Conservation (phyloP, 2,113 vertebrate genomes). For the Odontophorus gujanensis region DNA sequence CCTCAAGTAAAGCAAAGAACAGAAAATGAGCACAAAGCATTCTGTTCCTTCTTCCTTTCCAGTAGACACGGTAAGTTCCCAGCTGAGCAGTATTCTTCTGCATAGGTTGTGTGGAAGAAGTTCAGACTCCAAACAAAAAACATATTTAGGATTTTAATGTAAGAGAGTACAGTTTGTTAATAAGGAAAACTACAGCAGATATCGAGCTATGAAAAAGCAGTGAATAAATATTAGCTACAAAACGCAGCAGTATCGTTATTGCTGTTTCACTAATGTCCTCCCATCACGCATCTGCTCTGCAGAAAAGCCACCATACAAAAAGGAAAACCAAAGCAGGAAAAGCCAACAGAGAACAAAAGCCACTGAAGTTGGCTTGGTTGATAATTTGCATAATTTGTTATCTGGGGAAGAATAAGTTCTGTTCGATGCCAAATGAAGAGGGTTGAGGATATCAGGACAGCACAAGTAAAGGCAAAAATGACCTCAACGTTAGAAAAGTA, state of each 20-base stretch:
- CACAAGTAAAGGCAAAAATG: background rate
- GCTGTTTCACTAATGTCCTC: background rate
- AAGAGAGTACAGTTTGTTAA: background rate
- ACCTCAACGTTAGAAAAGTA: background rate
- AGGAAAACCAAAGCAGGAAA: background rate
- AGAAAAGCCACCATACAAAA: background rate
- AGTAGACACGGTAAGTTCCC: background rate
- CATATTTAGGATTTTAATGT: background rate
- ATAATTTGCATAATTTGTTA: background rate
- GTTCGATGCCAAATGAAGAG: background rate
- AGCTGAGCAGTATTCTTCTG: background rate
- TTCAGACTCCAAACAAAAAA: background rate
- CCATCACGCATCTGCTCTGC: background rate
- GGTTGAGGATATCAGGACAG: background rate
- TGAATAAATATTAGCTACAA: background rate
- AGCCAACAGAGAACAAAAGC: background rate
- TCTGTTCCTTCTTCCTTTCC: background rate
- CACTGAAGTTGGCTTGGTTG: fast-evolving
- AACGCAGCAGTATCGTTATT: background rate
- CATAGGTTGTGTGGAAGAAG: background rate
- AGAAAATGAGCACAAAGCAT: background rate
- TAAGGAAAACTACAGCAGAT: background rate
- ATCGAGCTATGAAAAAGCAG: background rate
- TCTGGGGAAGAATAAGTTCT: background rate
- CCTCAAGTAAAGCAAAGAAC: background rate